Evolutionary conservation across 2,797 vertebrate species (phyloP), one percentile per base, ranked within the genome.

Genomic region (Pipistrellus kuhlii): DNA sequence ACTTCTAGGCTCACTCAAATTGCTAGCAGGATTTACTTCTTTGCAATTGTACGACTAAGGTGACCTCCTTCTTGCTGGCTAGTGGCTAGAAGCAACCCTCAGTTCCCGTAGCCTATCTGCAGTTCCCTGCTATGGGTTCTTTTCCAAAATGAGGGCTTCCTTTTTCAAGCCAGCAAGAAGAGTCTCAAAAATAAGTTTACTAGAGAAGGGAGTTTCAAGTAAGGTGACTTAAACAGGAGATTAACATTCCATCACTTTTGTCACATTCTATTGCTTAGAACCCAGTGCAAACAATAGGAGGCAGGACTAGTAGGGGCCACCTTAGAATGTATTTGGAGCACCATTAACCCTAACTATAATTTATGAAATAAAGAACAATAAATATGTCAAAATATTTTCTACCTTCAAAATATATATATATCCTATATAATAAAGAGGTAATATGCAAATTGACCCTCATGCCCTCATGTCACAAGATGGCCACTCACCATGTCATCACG

Each of bases 291-390:
- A 35, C 18, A 59, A 18, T 10, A 44, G 46, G 18, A 41, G n/a
- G 21, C 17, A 41, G 41, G 2, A 27, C 32, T 59, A 51, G 17
- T 48, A 62, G 13, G 25, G 30, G 0, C 20, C 30, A 48, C 30
- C 15, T 59, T 53, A n/a, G 21, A 72, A 27, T 69, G 8, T 18
- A 55, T 69, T 46, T 87, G 5, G 5, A 41, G 9, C 6, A 51
- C 17, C 11, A 55, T 8, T 88, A 20, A 88, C 66, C 46, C 20
- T 87, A 57, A 80, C 8, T 66, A 38, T 44, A 55, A 48, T 66
- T 93, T 55, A 89, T 20, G 21, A 85, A 91, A 59, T 53, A 82
- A 85, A 13, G 9, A 76, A 53, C 4, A 85, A 55, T 64, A 66
- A 64, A 57, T 5, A 4, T 59, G 55, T 5, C 32, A 48, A 71